Evolutionary conservation across 2,797 vertebrate species (phyloP), one percentile per base, ranked within the genome.

Genomic region (Leptoclinus maculatus): DNA sequence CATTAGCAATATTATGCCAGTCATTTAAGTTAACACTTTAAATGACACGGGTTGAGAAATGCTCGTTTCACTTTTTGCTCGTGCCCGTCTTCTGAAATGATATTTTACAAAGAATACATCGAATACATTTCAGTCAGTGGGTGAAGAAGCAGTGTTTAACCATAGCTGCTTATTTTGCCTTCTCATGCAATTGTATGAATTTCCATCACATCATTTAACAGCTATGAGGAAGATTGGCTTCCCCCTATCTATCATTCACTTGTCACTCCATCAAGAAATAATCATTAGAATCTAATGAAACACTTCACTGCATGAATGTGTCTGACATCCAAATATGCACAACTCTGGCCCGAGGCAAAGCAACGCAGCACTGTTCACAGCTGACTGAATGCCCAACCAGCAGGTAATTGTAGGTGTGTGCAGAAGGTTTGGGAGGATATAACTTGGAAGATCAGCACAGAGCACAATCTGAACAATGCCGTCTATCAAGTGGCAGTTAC

Each of bases 301-400:
- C 88, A 84, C 86, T 87, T 88, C 71, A 74, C 72, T 84, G 87
- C 87, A 76, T 88, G 85, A 92, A 88, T 75, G 83, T 83, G 84
- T 86, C 94, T 95, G 94, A 94, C 96, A 96, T 89, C 91, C 95
- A 97, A 95, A 95, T 93, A 95, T 95, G 93, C 83, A 90, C 84
- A 84, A 78, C 73, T 85, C 75, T 72, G 79, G 83, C 90, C 90
- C 0, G n/a, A 78, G 89, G 93, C 85, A 74, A 75, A 84, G 71
- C 59, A 57, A 27, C 13, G 56, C 70, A 68, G 83, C 89, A 75
- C 93, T 89, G 89, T 66, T 94, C 88, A 92, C 92, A 91, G 85
- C 88, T 94, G 91, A 95, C 84, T 95, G 91, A 81, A 73, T 78
- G 81, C 71, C 78, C 80, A 86, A 85, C 78, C 62, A 79, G 83